Evolutionary conservation across 2,888 invertebrate species (phyloP).

Genomic region (Ophion slaviceki): DNA sequence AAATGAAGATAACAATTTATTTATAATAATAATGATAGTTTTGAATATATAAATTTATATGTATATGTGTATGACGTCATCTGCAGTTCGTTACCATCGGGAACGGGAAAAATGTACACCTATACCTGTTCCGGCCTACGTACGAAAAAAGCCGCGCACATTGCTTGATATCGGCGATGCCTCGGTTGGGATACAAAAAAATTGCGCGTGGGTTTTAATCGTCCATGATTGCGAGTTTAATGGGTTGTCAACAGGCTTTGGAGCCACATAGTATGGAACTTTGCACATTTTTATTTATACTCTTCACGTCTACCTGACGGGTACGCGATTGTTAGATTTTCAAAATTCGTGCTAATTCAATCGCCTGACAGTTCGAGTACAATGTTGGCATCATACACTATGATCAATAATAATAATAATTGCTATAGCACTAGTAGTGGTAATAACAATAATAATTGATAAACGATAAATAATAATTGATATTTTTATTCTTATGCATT

Average conservation of each 20-base stretch:
- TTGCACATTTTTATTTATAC: background rate
- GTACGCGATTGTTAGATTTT: background rate
- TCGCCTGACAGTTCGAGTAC: background rate
- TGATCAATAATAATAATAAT: background rate
- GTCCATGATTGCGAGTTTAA: background rate
- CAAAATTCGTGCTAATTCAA: background rate
- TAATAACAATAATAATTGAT: background rate
- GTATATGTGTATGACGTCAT: constrained; percentile 45
- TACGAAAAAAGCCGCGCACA: constrained; percentile 14
- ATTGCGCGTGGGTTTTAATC: constrained; percentile 25
- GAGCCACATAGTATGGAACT: background rate
- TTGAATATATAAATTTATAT: background rate
- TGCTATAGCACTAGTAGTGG: too few species aligned
- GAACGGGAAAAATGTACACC: constrained; percentile 35
- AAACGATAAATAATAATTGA: background rate
- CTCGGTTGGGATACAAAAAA: background rate
- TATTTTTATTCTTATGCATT: background rate
- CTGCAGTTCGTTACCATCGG: constrained; percentile 62
- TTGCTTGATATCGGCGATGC: constrained; percentile 1
- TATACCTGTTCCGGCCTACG: constrained; percentile 51
- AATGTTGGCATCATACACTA: too few species aligned
- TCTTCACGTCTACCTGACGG: background rate
- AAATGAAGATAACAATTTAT: background rate
- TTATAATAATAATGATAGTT: background rate
- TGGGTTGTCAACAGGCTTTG: background rate